Conservation (phyloP, 2,113 vertebrate genomes). For the Apteryx mantelli region DNA sequence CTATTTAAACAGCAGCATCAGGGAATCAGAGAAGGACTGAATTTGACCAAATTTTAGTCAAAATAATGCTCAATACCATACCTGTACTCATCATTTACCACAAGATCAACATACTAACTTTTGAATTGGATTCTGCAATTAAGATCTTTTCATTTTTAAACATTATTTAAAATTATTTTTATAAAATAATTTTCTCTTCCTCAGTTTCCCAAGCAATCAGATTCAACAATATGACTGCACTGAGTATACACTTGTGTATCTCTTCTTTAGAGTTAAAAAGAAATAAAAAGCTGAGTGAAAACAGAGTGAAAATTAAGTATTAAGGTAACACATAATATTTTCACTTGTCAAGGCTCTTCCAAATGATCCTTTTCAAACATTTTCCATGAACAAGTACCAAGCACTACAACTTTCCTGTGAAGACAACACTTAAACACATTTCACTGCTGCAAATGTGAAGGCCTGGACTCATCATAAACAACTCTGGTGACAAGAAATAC, state of each 20-base stretch:
- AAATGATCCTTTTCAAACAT: neutral
- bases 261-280: neutral
- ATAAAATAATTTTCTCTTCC: neutral
- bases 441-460: neutral
- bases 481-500: neutral
- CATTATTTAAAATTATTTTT: neutral
- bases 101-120: neutral
- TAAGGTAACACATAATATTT: neutral
- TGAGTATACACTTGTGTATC: neutral
- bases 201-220: neutral
- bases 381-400: neutral
- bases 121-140: neutral
- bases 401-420: neutral
- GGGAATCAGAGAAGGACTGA: neutral
- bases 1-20: neutral
- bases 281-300: neutral
- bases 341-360: neutral
- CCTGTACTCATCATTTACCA: neutral
- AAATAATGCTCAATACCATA: neutral
- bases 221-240: neutral
- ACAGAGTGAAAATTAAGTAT: neutral
- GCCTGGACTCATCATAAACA: accelerated
- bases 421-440: neutral
- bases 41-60: neutral
- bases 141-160: neutral